Evolutionary conservation across 2,888 invertebrate genomes (phyloP), one percentile per base, ranked within the genome.

Genomic region (Desoria tigrina): DNA sequence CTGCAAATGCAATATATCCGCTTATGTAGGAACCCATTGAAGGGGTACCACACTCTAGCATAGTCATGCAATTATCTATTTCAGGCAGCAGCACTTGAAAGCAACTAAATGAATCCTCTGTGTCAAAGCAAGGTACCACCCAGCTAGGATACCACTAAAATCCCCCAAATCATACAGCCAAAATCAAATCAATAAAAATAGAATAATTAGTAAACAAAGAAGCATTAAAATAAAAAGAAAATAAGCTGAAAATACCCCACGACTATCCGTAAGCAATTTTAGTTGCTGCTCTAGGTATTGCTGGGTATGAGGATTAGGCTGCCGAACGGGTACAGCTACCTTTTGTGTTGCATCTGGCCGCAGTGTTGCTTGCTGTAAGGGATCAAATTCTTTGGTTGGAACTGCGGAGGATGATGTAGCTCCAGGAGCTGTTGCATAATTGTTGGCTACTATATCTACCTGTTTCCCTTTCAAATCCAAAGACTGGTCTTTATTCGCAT

Each of bases 341-440:
- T 32, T 4, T 32, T 32, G 32, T 32, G 32, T 7, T 11, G 32
- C 32, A 7, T 32, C 32, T 32, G 4, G 32, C 32, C 32, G 11
- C 6, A 11, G 11, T 24, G 49, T 7, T 9, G 51, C 9, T 51
- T 27, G 54, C 37, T 54, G 51, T 32, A 61, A 42, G 2, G 65
- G 65, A 26, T 65, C 65, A 37, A 65, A 65, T 32, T 65, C 65
- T 39, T 51, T 58, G 28, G 51, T 39, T n/a, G 61, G 53, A 32
- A 39, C 32, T 2, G 61, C 24, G 1, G 50, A 23, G 4, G 61
- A 51, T 7, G 51, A 24, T 51, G 21, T 23, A 24, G 51, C 51
- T 51, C 23, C 51, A 18, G 23, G 16, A 51, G 51, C 11, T 21
- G 14, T 51, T 4, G 21, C 26, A 21, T 23, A 16, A 45, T 16